Evolutionary conservation across 2,797 vertebrate genomes (phyloP), one percentile per base, ranked within the genome.

Genomic region (Anniella stebbinsi): DNA sequence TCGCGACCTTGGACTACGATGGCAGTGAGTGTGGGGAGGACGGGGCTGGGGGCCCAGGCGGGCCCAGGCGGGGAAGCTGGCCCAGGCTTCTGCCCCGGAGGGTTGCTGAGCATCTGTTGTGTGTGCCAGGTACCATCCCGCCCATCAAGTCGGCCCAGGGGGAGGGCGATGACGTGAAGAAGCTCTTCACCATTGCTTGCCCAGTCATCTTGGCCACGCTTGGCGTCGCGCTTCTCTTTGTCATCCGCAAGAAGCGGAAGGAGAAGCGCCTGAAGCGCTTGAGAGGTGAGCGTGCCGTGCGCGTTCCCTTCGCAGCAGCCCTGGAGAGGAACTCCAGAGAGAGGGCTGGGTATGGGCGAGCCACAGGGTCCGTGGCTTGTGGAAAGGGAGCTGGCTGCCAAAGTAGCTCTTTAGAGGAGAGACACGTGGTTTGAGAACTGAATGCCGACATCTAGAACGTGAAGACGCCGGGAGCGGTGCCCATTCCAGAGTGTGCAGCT

Each of bases 191-290:
- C 89, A 99, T 99, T 0, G 99, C 98, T 94, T 99, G 98, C 93
- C 99, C 99, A 0, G 98, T 99, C 89, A 99, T 99, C 95, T 96
- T 99, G 95, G 98, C 99, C 93, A 99, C 98, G 0, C 96, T 99
- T 51, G 99, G 98, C 3, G 98, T 99, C 78, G 98, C 98, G 0
- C 96, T 99, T 80, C 98, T 99, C 95, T 99, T 99, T 95, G 98
- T 99, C 82, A 97, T 99, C 83, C 98, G 99, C 94, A 99, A 98
- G 96, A 99, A 99, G 95, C 98, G 99, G 96, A 99, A 99, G 96
- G 99, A 99, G 93, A 99, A 99, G 94, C 96, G 99, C 80, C 98
- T 99, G 86, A 99, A 99, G 96, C 97, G 99, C 94, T 97, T 99
- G 38, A 96, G 99, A 98, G 99, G 99, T 99, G 95, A 97, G 97